A percentile compares a stretch with the other conserved stretches of the same genome.
These are phyloP conservation scores for Picathartes gymnocephalus DNA, from an alignment of 2,113 vertebrate species.

Conservation along the genomic window DNA sequence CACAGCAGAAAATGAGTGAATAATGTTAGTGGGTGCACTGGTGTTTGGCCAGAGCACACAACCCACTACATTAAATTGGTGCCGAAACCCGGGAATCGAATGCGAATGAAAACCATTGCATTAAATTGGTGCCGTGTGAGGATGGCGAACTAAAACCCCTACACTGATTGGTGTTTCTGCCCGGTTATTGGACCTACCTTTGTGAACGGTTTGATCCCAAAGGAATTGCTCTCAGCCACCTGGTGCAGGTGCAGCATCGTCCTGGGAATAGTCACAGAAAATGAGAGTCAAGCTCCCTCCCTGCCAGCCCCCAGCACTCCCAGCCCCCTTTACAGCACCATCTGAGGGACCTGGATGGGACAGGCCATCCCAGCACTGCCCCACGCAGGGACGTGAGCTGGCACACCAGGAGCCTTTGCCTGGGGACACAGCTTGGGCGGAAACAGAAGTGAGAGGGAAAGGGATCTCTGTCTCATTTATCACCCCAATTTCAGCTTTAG, in stretches of 20 bases:
- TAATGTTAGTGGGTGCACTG: too few relatives aligned
- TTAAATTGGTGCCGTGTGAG: too few relatives aligned
- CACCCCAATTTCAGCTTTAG: not conserved
- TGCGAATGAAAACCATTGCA: too few relatives aligned
- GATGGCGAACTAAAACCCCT: too few relatives aligned
- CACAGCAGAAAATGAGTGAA: too few relatives aligned
- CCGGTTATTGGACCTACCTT: conserved; percentile 74
- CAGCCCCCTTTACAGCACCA: accelerated
- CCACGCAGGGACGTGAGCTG: accelerated
- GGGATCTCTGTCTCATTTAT: not conserved
- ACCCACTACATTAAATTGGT: too few relatives aligned
- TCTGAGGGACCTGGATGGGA: accelerated
- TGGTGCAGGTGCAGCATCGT: conserved; percentile 87
- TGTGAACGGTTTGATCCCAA: conserved; percentile 78
- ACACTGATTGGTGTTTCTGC: too few relatives aligned
- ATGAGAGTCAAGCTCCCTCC: not conserved
- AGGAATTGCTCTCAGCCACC: conserved; percentile 76
- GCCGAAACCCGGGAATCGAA: too few relatives aligned
- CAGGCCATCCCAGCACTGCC: not conserved
- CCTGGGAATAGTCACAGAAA: conserved; percentile 62
- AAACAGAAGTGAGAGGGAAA: not conserved
- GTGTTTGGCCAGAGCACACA: too few relatives aligned
- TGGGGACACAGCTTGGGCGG: not conserved
- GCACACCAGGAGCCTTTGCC: not conserved
- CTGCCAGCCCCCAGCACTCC: not conserved